Evolutionary conservation across 2,888 invertebrate species (phyloP), one percentile per base, ranked within the genome.

Genomic region (Byasa hedistus): DNA sequence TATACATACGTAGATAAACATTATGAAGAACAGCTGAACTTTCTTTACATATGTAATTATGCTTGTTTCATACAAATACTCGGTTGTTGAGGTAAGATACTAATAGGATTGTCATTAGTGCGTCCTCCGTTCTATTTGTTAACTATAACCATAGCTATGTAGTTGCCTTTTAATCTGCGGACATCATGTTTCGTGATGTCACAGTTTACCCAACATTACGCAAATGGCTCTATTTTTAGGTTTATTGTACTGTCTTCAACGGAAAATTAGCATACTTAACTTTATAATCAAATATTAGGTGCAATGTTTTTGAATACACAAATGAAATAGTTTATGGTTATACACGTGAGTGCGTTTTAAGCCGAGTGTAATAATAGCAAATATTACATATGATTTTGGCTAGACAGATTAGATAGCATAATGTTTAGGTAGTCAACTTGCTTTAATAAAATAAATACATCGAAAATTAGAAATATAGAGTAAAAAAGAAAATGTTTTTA

Each of bases 151-250:
- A n/a, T 62, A 36, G 54, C 27, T 48, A 63, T 56, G 17, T 17
- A 54, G 54, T 54, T 10, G 24, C 54, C 7, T 51, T 60, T 51
- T 65, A 65, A 65, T 64, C 67, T 24, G 51, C 63, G 67, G 67
- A 67, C 51, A 57, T 67, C 27, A 55, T 36, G 48, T 27, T 59
- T 22, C n/a, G 36, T 66, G 62, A 66, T 44, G 62, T 63, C 66
- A 64, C 63, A 67, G 56, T 67, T 67, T 67, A 60, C 63, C 17
- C 48, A 48, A 51, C 63, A 67, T 63, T 60, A 67, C 63, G 63
- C 39, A 60, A 60, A 67, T 60, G 63, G 51, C 24, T 55, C 55
- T 68, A 70, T 67, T 66, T 65, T 67, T 65, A 65, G 61, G 58
- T 67, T 66, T 62, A 64, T 68, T 68, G 71, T 52, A 39, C 56